Percentiles rank a stretch among this genome's conserved stretches.
These are phyloP conservation scores for Stichodactyla helianthus DNA, from an alignment of 64 coral and sea anemone genomes.

Conservation along the genomic window DNA sequence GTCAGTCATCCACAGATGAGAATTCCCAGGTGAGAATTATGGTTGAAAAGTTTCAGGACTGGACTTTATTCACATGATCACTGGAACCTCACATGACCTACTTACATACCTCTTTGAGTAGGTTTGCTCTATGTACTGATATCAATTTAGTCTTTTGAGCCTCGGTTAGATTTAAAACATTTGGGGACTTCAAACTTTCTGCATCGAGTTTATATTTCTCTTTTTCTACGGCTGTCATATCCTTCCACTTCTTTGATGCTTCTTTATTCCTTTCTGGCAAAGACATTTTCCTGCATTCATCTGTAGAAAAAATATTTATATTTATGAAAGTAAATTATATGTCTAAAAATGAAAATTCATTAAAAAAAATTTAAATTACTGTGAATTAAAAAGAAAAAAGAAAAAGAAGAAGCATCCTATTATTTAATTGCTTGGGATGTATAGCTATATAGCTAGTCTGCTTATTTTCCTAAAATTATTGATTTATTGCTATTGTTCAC, in stretches of 20 bases:
- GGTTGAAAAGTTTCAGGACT: neutral
- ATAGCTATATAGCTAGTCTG: neutral
- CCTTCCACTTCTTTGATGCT: constrained; percentile 42
- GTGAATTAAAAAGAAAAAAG: too few relatives aligned
- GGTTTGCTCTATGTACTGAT: constrained; percentile 42
- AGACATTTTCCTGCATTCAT: constrained; percentile 51
- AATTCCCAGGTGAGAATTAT: too few relatives aligned
- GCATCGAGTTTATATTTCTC: constrained; percentile 37
- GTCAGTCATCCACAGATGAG: too few relatives aligned
- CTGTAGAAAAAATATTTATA: constrained; percentile 13
- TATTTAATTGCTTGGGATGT: neutral
- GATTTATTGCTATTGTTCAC: neutral
- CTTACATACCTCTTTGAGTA: constrained; percentile 28
- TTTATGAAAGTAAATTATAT: neutral
- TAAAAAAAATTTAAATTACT: too few relatives aligned
- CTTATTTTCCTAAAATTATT: neutral
- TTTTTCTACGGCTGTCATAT: constrained; percentile 37
- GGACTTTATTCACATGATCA: neutral
- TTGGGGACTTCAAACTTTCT: constrained; percentile 46
- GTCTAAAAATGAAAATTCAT: neutral
- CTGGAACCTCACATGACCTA: neutral
- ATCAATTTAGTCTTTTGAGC: constrained; percentile 42
- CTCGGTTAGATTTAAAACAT: constrained; percentile 39
- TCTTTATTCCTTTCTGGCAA: constrained; percentile 41
- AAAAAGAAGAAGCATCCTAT: neutral